Base-by-base conservation (phyloP, 2,797 vertebrate species). In the Ceyx erithaca region DNA sequence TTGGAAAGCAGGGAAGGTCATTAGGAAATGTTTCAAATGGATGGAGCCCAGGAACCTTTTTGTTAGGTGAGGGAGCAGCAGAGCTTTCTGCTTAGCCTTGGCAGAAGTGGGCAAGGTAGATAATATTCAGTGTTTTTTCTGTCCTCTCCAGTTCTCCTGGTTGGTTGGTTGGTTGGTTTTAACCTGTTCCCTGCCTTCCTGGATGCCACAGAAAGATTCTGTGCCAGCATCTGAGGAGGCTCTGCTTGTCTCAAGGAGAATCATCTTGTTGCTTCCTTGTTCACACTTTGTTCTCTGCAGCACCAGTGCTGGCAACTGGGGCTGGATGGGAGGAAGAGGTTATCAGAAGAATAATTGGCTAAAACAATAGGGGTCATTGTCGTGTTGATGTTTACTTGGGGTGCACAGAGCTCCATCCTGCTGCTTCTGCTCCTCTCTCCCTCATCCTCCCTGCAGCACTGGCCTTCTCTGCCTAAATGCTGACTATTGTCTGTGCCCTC, bases 401-500 rank as follows among this genome's bases (percentile, higher is more conserved):
- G 68, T 91, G 77, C 41, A 58, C 33, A 71, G 25, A 75, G 61
- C 64, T 78, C 55, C 30, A 25, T 76, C 48, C 59, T 88, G 68
- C 54, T 59, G 23, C 80, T 62, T 66, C 49, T 21, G 81, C 48
- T 13, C 46, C n/a, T 49, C 59, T 85, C 63, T 7, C 17, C 43
- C 1, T 1, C n/a, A 26, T 45, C 22, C 59, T 73, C 59, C 19
- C 5, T 55, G 41, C 37, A 79, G 82, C 82, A 72, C 28, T 58
- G 49, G 48, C 14, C 37, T 84, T 14, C 69, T 85, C 82, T 75
- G 80, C 69, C 18, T 86, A 10, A 92, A 37, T 54, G 70, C 70
- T 73, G 68, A 8, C 20, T 91, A 9, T 85, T 95, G 81, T 87
- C 89, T 79, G 80, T 87, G 80, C 63, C 59, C 76, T 69, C 5